Evolutionary conservation across 2,888 invertebrate species (phyloP).

Genomic region (Villa cingulata): DNA sequence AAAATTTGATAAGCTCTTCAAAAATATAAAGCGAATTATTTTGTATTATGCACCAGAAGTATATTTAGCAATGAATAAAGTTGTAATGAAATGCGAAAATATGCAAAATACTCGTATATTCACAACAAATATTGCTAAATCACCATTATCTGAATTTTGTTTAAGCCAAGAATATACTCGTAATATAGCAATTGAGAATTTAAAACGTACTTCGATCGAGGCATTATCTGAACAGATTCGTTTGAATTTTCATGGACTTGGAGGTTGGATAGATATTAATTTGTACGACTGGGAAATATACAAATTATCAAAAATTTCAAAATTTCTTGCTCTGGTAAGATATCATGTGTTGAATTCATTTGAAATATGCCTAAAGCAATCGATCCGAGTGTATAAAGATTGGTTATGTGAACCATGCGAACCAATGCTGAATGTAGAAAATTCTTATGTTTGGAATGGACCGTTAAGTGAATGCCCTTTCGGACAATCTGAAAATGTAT

Average conservation of each 20-base stretch:
- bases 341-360: background rate
- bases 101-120: background rate
- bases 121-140: background rate
- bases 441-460: background rate
- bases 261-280: background rate
- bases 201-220: background rate
- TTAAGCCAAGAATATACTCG: background rate
- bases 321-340: background rate
- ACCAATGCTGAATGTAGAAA: background rate
- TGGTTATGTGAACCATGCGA: background rate
- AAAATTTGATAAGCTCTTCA: background rate
- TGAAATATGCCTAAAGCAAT: background rate
- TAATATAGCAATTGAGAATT: background rate
- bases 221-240: background rate
- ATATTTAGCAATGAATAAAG: background rate
- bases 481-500: background rate
- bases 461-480: background rate
- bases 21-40: background rate
- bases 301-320: background rate
- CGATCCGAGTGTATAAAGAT: background rate
- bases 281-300: background rate
- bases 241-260: background rate
- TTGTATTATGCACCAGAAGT: background rate
- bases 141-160: background rate
- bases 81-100: background rate